Evolutionary conservation across 2,797 vertebrate species (phyloP).

Genomic region (Catostomus latipinnis): DNA sequence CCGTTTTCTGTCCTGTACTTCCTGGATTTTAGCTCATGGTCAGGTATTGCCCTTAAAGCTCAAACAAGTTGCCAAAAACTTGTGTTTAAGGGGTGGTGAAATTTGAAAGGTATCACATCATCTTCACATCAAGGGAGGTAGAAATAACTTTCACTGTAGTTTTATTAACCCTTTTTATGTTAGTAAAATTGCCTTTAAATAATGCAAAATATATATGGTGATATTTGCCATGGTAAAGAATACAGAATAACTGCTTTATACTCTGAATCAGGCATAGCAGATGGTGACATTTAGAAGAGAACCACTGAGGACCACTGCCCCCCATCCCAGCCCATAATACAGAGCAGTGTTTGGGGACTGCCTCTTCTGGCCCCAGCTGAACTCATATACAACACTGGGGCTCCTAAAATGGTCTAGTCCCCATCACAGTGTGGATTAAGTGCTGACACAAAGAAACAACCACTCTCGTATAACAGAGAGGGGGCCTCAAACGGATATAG

Average conservation of each 20-base stretch:
- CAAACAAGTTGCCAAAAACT: neutral
- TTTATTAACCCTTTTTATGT: neutral
- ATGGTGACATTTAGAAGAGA: neutral
- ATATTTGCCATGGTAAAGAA: neutral
- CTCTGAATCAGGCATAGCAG: no score
- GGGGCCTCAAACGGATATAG: constrained; percentile 19
- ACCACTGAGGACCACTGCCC: neutral
- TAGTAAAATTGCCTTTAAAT: neutral
- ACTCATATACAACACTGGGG: constrained; percentile 28
- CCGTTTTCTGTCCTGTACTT: constrained; percentile 64
- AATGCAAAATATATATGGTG: neutral
- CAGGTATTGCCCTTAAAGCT: neutral
- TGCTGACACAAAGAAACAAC: constrained; percentile 51
- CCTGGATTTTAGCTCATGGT: constrained; percentile 43
- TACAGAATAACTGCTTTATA: no score
- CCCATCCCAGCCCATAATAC: neutral
- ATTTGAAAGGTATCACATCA: no score
- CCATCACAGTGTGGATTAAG: constrained; percentile 49
- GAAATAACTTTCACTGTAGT: neutral
- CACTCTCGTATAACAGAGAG: constrained; percentile 36
- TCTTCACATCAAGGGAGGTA: neutral
- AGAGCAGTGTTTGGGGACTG: constrained; percentile 5
- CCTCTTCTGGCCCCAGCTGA: constrained; percentile 16
- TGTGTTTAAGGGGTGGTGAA: neutral
- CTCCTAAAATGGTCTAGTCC: constrained; percentile 22